Percentiles rank a stretch among this genome's conserved stretches.
These are phyloP conservation scores for Lithobates pipiens DNA, from an alignment of 2,797 vertebrate genomes.

Conservation along the genomic window DNA sequence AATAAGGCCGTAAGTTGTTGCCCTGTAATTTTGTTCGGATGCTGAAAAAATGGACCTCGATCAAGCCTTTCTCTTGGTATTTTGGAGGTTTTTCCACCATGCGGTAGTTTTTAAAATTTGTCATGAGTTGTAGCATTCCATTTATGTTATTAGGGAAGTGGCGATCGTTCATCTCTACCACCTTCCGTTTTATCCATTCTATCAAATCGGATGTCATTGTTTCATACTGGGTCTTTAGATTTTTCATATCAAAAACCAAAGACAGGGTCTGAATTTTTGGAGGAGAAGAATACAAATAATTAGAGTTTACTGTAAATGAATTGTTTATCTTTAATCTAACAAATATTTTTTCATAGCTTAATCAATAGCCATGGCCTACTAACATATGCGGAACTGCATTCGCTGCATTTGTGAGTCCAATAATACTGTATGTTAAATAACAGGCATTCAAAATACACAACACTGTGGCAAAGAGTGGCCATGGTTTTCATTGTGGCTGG, in stretches of 20 bases:
- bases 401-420: too few species aligned
- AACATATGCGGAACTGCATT: too few species aligned
- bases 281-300: too few species aligned
- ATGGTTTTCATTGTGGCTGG: too few species aligned
- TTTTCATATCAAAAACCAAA: constrained; percentile 83
- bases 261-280: constrained; percentile 77
- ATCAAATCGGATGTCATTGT: constrained; percentile 83
- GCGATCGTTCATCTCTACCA: constrained; percentile 78
- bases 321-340: too few species aligned
- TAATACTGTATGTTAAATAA: too few species aligned
- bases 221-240: constrained; percentile 80
- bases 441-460: too few species aligned
- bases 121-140: constrained; percentile 81
- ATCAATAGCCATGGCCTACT: too few species aligned
- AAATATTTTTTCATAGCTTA: too few species aligned
- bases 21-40: constrained; percentile 84
- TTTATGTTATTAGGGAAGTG: constrained; percentile 84
- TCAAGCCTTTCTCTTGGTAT: constrained; percentile 85
- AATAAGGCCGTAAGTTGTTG: constrained; percentile 84
- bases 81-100: constrained; percentile 87
- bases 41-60: constrained; percentile 87
- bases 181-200: constrained; percentile 84
- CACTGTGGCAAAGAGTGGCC: too few species aligned
- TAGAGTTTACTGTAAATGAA: too few species aligned
- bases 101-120: constrained; percentile 84